Conservation (phyloP, 1,140 invertebrate species). For the Piezodorus guildinii region DNA sequence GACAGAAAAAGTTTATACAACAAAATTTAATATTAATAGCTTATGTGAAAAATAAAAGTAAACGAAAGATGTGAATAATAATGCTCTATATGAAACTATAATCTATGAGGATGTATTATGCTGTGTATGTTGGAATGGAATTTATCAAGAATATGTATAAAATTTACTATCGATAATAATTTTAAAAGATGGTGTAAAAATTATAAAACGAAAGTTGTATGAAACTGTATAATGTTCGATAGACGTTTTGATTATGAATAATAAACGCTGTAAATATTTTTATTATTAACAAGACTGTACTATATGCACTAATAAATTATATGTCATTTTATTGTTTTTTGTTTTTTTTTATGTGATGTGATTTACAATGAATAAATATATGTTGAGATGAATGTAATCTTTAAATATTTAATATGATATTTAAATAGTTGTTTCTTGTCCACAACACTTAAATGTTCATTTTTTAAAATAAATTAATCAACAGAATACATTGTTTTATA, state of each 20-base stretch:
- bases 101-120: too few species aligned
- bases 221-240: neutral
- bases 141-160: conserved; percentile 6
- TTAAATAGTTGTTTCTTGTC: neutral
- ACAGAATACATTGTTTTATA: too few species aligned
- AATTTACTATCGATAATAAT: neutral
- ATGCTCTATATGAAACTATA: too few species aligned
- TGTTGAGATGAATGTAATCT: conserved; percentile 11
- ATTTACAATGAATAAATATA: neutral
- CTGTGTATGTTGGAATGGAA: too few species aligned
- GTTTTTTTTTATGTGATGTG: conserved; percentile 17
- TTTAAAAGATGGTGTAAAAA: neutral
- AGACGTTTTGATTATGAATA: neutral
- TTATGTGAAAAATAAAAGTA: too few species aligned
- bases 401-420: conserved; percentile 7
- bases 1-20: too few species aligned
- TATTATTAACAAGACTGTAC: conserved; percentile 20
- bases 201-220: conserved; percentile 7
- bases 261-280: conserved; percentile 11
- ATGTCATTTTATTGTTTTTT: neutral
- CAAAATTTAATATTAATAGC: too few species aligned
- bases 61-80: too few species aligned
- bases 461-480: conserved; percentile 1
- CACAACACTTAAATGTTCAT: conserved; percentile 8
- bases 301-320: conserved; percentile 8